A percentile compares a stretch with the other conserved stretches of the same genome.
These are phyloP conservation scores for Lagorchestes hirsutus DNA, from an alignment of 2,797 vertebrate genomes.

Conservation along the genomic window DNA sequence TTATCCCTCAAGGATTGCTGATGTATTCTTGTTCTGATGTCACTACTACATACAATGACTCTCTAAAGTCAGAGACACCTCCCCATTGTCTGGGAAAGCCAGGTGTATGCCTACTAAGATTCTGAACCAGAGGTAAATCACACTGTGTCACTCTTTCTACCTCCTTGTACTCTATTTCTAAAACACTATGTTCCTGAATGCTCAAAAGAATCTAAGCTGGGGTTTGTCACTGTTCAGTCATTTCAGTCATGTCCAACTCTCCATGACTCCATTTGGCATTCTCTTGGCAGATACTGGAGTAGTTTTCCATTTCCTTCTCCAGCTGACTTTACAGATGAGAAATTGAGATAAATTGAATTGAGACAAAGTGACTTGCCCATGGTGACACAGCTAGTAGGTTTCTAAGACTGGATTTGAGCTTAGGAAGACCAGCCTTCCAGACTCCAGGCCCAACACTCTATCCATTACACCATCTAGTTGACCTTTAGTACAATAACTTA, in stretches of 20 bases:
- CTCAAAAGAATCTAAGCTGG: not conserved
- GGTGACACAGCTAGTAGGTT: not conserved
- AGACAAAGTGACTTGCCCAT: not conserved
- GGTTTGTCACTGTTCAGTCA: not conserved
- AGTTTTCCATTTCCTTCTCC: not conserved
- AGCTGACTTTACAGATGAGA: not conserved
- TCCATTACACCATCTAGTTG: not conserved
- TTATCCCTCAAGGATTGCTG: constrained; percentile 9
- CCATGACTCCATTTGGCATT: not conserved
- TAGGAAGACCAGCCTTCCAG: not conserved
- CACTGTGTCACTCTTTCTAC: not conserved
- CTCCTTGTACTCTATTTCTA: not conserved
- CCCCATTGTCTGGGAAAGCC: not conserved
- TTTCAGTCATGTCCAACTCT: not conserved
- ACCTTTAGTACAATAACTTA: not conserved
- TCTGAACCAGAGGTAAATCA: not conserved
- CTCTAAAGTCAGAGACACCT: not conserved
- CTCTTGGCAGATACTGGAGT: not conserved
- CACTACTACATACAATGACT: not conserved
- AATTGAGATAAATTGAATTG: not conserved
- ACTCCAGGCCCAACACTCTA: not conserved
- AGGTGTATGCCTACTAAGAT: not conserved
- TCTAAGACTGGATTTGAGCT: not conserved
- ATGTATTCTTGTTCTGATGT: not conserved
- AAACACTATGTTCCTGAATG: not conserved